phyloP scores from a whole-genome alignment of 1,140 invertebrate species.

The Sarcophaga bullata region DNA sequence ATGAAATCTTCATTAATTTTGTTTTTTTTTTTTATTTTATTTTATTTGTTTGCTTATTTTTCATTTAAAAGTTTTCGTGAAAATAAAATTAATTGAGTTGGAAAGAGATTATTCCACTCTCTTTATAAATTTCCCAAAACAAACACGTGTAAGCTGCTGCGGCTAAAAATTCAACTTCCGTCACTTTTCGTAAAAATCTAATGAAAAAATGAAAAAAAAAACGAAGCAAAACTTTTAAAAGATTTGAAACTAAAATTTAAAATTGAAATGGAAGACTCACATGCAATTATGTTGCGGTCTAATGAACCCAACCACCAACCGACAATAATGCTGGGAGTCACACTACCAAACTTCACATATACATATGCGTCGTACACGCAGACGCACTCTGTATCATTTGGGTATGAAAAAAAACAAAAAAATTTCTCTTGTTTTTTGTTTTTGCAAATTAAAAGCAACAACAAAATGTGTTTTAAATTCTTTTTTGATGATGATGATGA shows the following conservation, averaged over 20 bases:
- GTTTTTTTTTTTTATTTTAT: no score
- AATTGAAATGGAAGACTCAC: not conserved
- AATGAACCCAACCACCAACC: constrained; percentile 1
- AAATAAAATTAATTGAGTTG: not conserved
- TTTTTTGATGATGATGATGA: no score
- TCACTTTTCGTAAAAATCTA: not conserved
- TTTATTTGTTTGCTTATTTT: no score
- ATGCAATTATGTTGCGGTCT: not conserved
- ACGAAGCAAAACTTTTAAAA: not conserved
- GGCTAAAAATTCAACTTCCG: not conserved
- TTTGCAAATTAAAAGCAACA: constrained; percentile 8
- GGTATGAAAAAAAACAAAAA: not conserved
- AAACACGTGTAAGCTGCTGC: not conserved
- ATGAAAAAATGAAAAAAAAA: not conserved
- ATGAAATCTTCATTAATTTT: no score
- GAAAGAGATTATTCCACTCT: not conserved
- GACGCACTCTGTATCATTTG: no score
- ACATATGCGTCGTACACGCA: no score
- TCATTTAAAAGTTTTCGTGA: not conserved
- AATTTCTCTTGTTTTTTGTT: not conserved
- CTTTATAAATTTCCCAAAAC: no score
- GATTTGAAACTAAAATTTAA: not conserved
- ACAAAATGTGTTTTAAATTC: not conserved
- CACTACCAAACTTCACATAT: not conserved
- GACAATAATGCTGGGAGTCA: not conserved